Evolutionary conservation across 2,888 invertebrate genomes (phyloP), one percentile per base, ranked within the genome.

Genomic region (Drosophila barbarae): DNA sequence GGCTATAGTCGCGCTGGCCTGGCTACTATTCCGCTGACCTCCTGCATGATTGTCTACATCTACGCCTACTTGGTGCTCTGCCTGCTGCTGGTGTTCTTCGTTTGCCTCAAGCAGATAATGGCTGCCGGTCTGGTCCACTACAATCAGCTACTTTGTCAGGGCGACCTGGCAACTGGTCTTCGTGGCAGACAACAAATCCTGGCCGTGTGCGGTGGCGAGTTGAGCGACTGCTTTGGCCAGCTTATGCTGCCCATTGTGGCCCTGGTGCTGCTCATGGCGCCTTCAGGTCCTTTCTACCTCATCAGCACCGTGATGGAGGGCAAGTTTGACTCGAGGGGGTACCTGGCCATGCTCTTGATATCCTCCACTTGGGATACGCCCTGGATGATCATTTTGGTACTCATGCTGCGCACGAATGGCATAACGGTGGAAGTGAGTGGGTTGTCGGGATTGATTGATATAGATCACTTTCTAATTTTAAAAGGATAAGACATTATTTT

Each of bases 371-470:
- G 80, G 77, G 51, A 69, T 42, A 35, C 57, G 0, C 78, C 81
- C 28, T 81, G 77, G 80, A 47, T 74, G 39, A 23, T 41, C 3
- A 70, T 72, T 60, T 54, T 81, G 18, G 30, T 71, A 10, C 39
- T 75, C 2, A 59, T 79, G 68, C 44, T 80, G 51, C 28, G 68
- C 35, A 66, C 61, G 0, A 71, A 77, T 61, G 70, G 67, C 28
- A 73, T 83, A 8, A 44, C 71, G 21, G 56, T 59, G 15, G 77
- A 85, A 77, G 85, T 85, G 54, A 82, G 79, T 61, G 57, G n/a
- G 13, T 9, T 34, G 3, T 7, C 3, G 30, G 35, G 36, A n/a
- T 8, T 8, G 12, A 6, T n/a, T 49, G n/a, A 13, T 18, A 4
- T 2, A n/a, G 8, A 6, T 3, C 15, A 6, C 1, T 13, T 15